phyloP scores from a whole-genome alignment of 2,888 invertebrate species.

The Steinernema hermaphroditum region DNA sequence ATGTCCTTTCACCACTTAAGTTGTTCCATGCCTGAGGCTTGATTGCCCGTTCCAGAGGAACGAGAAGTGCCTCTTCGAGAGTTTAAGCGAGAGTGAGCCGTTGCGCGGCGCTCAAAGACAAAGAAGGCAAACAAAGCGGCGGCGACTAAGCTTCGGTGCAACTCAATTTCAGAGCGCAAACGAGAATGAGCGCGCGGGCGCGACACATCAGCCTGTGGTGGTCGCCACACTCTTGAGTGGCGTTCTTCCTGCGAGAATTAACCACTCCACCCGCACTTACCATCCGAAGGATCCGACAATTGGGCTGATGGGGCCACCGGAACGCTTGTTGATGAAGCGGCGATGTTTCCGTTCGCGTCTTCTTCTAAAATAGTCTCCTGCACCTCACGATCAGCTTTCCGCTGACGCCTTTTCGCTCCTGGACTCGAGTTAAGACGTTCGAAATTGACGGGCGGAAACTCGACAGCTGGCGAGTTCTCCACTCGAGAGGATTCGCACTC shows the following conservation, averaged over 20 bases:
- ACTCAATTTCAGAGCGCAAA: slow-evolving; percentile 23
- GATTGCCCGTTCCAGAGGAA: not conserved
- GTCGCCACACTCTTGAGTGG: not conserved
- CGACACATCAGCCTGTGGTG: not conserved
- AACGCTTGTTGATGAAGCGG: no score
- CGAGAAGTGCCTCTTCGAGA: slow-evolving; percentile 26
- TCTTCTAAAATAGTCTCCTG: slow-evolving; percentile 13
- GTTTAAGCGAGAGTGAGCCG: slow-evolving; percentile 19
- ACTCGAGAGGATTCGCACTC: slow-evolving; percentile 57
- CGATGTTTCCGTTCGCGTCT: slow-evolving; percentile 8
- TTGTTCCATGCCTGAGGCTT: not conserved
- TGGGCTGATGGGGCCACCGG: not conserved
- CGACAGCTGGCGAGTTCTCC: slow-evolving; percentile 60
- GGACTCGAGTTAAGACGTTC: slow-evolving; percentile 48
- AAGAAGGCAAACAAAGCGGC: slow-evolving; percentile 21
- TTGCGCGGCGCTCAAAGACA: slow-evolving; percentile 5
- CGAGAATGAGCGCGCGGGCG: slow-evolving; percentile 21
- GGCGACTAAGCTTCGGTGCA: slow-evolving; percentile 23
- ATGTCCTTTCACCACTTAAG: no score
- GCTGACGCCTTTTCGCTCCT: not conserved
- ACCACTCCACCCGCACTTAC: slow-evolving; percentile 9
- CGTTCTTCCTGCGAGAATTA: slow-evolving; percentile 12
- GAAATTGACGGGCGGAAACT: slow-evolving; percentile 54
- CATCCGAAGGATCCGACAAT: slow-evolving; percentile 6
- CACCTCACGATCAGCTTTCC: not conserved